phyloP scores from a whole-genome alignment of 2,888 invertebrate genomes.

The Leptinotarsa rubiginosa region DNA sequence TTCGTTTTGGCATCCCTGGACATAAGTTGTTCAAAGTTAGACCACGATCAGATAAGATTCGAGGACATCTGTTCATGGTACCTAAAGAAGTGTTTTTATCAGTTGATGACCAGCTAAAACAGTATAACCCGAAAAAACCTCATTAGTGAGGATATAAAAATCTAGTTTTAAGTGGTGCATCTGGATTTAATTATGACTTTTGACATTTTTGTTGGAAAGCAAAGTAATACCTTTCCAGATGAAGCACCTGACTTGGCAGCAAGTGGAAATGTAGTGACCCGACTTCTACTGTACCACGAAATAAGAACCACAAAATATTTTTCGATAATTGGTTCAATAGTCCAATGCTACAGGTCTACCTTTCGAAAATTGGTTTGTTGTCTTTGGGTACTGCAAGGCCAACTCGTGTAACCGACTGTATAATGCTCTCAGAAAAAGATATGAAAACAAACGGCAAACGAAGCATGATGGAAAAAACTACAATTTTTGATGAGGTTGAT shows the following conservation, averaged over 20 bases:
- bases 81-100: conserved; percentile 17
- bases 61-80: conserved; percentile 18
- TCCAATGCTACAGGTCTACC: conserved; percentile 40
- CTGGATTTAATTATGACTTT: conserved; percentile 36
- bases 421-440: conserved; percentile 14
- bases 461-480: conserved; percentile 46
- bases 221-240: conserved; percentile 29
- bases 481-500: conserved; percentile 44
- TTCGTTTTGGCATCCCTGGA: conserved; percentile 27
- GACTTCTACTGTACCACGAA: conserved; percentile 11
- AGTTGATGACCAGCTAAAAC: conserved; percentile 24
- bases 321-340: conserved; percentile 58
- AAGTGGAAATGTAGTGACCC: conserved; percentile 14
- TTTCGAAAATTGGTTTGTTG: conserved; percentile 43
- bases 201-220: conserved; percentile 32
- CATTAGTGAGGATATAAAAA: conserved; percentile 33
- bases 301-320: conserved; percentile 44
- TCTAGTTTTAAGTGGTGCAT: conserved; percentile 33
- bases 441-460: conserved; percentile 45
- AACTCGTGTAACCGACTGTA: conserved; percentile 24
- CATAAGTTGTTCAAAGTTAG: conserved; percentile 29
- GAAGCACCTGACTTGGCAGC: conserved; percentile 10
- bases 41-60: conserved; percentile 18
- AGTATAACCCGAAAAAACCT: conserved; percentile 32
- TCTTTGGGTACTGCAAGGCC: conserved; percentile 42